Percentiles rank a stretch among this genome's conserved stretches.
phyloP scores from a whole-genome alignment of 2,888 invertebrate genomes.

The Megalurothrips usitatus region DNA sequence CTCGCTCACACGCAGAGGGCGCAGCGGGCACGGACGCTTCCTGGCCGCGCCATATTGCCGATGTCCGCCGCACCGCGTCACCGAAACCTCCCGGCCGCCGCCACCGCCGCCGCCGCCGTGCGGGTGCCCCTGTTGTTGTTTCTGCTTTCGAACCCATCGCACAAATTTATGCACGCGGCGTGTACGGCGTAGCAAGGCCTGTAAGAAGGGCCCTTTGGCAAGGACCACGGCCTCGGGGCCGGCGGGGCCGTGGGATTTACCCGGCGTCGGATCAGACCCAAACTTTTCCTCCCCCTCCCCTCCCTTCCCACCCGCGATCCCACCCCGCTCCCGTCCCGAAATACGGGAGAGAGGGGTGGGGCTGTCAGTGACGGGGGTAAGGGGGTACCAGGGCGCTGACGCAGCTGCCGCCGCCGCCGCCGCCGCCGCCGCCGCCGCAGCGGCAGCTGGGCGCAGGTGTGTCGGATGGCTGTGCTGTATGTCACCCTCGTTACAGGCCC shows the following conservation, averaged over 20 bases:
- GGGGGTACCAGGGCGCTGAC: constrained; percentile 41
- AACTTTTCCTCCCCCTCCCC: constrained; percentile 38
- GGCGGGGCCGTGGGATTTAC: neutral
- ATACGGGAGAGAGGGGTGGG: constrained; percentile 36
- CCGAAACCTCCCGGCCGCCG: no score
- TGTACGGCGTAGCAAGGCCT: neutral
- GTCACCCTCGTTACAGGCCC: constrained; percentile 32
- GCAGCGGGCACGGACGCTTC: no score
- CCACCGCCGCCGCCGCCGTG: no score
- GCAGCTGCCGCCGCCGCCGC: no score
- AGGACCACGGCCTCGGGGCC: neutral
- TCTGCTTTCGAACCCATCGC: neutral
- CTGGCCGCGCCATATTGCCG: neutral
- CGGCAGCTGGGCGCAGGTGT: constrained; percentile 32
- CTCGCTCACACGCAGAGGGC: no score
- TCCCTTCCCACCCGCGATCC: constrained; percentile 40
- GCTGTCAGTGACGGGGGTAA: constrained; percentile 32
- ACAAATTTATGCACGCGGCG: constrained; percentile 19
- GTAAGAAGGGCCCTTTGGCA: no score
- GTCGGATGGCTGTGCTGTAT: constrained; percentile 31
- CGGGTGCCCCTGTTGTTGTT: neutral
- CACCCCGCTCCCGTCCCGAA: constrained; percentile 39
- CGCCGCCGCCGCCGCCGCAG: no score
- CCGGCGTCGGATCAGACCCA: constrained; percentile 3
- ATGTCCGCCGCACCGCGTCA: no score